Conservation (phyloP, 2,797 vertebrate genomes). For the Capromys pilorides region DNA sequence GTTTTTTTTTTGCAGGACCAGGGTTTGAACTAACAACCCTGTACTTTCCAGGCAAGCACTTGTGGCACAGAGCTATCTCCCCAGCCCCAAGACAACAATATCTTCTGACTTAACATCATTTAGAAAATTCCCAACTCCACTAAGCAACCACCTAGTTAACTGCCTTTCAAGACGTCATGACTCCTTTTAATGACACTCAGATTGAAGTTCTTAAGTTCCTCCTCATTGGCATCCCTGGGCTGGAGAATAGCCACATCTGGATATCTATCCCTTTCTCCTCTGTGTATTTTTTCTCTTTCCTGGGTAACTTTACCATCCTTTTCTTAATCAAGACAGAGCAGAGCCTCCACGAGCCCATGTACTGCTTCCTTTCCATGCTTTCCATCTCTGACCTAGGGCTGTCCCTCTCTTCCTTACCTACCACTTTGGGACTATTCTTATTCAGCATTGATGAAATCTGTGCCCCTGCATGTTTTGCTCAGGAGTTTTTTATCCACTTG, state of each 20-base stretch:
- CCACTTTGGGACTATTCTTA: slow-evolving; percentile 30
- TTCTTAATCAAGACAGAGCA: slow-evolving; percentile 57
- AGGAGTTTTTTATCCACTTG: slow-evolving; percentile 82
- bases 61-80: too few relatives aligned
- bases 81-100: too few relatives aligned
- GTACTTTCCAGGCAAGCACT: too few relatives aligned
- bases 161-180: not conserved
- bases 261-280: slow-evolving; percentile 58
- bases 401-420: slow-evolving; percentile 32
- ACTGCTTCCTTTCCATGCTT: slow-evolving; percentile 59
- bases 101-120: not conserved
- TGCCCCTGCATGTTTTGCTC: slow-evolving; percentile 71
- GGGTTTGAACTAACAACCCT: too few relatives aligned
- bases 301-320: slow-evolving; percentile 9
- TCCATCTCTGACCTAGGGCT: slow-evolving; percentile 11
- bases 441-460: slow-evolving; percentile 24
- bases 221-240: slow-evolving; percentile 41
- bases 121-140: not conserved
- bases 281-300: slow-evolving; percentile 18
- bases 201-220: slow-evolving; percentile 42
- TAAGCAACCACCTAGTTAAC: not conserved
- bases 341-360: slow-evolving; percentile 22
- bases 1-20: too few relatives aligned
- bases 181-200: not conserved
- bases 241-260: slow-evolving; percentile 45